phyloP scores from a whole-genome alignment of 2,888 invertebrate species.

The Idaea aversata region DNA sequence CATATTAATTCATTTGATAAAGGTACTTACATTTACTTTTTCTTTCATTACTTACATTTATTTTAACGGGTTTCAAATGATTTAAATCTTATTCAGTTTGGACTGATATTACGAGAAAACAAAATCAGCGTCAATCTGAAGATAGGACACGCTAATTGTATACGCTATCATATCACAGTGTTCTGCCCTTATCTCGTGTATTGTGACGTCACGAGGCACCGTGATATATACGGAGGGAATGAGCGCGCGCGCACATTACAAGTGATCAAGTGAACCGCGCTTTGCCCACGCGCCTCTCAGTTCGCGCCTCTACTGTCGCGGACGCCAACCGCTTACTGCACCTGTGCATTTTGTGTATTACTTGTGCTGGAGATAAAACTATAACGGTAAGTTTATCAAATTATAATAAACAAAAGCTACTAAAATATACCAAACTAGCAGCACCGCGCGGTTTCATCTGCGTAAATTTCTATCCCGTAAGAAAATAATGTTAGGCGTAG shows the following conservation, averaged over 20 bases:
- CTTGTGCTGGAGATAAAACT: conserved; percentile 44
- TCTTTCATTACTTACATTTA: no score
- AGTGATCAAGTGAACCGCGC: conserved; percentile 59
- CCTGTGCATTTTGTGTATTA: conserved; percentile 53
- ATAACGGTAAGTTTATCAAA: conserved; percentile 44
- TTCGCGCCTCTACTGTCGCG: conserved; percentile 43
- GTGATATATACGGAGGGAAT: conserved; percentile 62
- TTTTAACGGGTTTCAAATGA: no score
- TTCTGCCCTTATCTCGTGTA: conserved; percentile 45
- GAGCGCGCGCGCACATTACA: conserved; percentile 70
- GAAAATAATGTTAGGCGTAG: no score
- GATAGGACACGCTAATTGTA: conserved; percentile 27
- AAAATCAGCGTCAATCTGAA: conserved; percentile 5
- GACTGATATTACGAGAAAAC: background rate
- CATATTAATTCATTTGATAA: no score
- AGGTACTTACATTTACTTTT: no score
- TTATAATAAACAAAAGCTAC: no score
- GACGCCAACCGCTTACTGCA: conserved; percentile 33
- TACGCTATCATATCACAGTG: conserved; percentile 39
- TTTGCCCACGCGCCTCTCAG: conserved; percentile 50
- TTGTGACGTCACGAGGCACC: conserved; percentile 59
- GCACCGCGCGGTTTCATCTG: no score
- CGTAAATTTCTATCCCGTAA: no score
- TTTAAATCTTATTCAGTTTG: background rate
- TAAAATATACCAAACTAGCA: no score